phyloP scores from a whole-genome alignment of 2,888 invertebrate genomes.

The Parasteatoda lunata region DNA sequence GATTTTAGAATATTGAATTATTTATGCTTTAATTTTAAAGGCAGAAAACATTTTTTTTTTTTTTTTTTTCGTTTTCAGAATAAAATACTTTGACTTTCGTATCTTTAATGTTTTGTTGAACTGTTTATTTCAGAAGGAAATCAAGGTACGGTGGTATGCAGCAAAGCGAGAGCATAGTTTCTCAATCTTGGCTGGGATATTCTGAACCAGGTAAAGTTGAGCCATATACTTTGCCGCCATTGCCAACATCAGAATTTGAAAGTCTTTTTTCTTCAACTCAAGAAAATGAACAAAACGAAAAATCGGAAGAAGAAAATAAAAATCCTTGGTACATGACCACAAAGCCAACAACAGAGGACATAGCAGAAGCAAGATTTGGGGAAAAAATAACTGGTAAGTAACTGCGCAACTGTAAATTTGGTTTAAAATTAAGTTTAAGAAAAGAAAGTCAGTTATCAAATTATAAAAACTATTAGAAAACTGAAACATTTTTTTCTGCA shows the following conservation, averaged over 20 bases:
- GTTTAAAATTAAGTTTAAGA: too few relatives aligned
- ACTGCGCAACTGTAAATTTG: not conserved
- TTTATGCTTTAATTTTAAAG: too few relatives aligned
- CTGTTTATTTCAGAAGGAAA: conserved; percentile 1
- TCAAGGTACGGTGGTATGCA: not conserved
- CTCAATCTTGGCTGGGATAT: conserved; percentile 12
- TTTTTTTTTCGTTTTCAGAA: too few relatives aligned
- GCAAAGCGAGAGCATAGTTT: not conserved
- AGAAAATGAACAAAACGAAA: conserved; percentile 3
- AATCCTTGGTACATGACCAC: conserved; percentile 27
- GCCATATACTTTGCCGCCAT: conserved; percentile 53
- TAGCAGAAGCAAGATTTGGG: conserved; percentile 33
- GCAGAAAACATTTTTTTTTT: too few relatives aligned
- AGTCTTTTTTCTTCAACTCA: not conserved
- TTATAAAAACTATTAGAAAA: too few relatives aligned
- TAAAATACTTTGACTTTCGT: too few relatives aligned
- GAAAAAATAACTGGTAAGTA: conserved; percentile 49
- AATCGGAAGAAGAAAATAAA: not conserved
- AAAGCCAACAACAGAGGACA: not conserved
- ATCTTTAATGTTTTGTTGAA: not conserved
- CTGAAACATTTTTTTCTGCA: too few relatives aligned
- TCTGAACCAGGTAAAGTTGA: conserved; percentile 24
- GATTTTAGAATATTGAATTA: too few relatives aligned
- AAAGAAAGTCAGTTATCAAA: too few relatives aligned
- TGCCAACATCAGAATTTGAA: conserved; percentile 28